Evolutionary conservation across 2,888 invertebrate species (phyloP), one percentile per base, ranked within the genome.

Genomic region (Sminthurides aquaticus): DNA sequence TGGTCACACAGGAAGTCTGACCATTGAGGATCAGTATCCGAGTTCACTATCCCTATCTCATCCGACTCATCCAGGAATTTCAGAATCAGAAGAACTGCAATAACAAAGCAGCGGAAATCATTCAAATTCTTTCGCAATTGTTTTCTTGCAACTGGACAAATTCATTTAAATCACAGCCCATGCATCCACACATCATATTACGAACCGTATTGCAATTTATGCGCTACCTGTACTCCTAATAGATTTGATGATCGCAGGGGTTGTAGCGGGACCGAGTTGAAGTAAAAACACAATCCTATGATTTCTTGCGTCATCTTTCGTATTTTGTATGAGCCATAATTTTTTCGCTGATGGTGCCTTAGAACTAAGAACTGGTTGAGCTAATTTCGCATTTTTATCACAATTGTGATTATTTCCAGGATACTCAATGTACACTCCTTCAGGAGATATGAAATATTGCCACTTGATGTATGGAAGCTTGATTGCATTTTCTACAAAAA

Each of bases 391-490:
- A 34, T 54, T 49, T 48, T 22, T 64, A 57, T 65, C 60, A 57
- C 69, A 67, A 57, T 65, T 69, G 25, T 67, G 67, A 34, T 74
- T 75, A 71, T 79, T 80, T 3, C 79, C 79, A 11, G 82, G 82
- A 74, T 79, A 82, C 75, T 81, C 81, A 64, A 79, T 80, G 71
- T 81, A 79, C 5, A 80, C 75, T 1, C 81, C 81, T 54, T 78
- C 77, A 27, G 77, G 75, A 1, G 81, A 79, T 67, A 82, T 79
- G 71, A 81, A 82, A 73, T 81, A 82, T 75, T 82, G 82, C 82
- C 82, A 82, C 70, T 80, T 81, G 52, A 82, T 73, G 57, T 77
- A 77, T 3, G 79, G 78, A 67, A 79, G 76, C 57, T 76, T 76
- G 67, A 77, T 77, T 52, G 78, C 74, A 73, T 81, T 81, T 60